Base-by-base conservation (phyloP, 1,140 invertebrate species). In the Charaxes varanes region DNA sequence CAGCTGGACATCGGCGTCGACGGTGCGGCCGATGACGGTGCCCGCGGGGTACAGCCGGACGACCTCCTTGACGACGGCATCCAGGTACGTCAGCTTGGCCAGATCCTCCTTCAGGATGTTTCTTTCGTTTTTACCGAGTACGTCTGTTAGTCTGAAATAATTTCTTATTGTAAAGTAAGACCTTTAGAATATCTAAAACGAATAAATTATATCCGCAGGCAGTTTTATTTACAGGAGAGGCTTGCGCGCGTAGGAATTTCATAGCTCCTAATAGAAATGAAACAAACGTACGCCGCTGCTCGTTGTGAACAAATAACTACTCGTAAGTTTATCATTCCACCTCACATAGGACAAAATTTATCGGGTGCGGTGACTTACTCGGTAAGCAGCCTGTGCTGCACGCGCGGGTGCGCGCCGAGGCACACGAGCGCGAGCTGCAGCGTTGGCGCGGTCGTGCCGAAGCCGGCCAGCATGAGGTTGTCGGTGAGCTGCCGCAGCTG, bases 51-150 rank as follows among this genome's bases (percentile, higher is more conserved):
- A 51, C 6, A 62, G 10, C 2, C 58, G 13, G 26, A 52, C 18
- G 2, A 44, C 31, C 10, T 62, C 58, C 26, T 54, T 62, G 7
- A 58, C 8, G n/a, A 58, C 51, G 5, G 54, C 54, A 2, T 62
- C 54, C 14, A 58, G 24, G 45, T 52, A 62, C 4, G 35, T 26
- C 5, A 62, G 10, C 26, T 43, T 45, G 6, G 28, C 16, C 2
- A 62, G 28, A 42, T 58, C 59, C 6, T 47, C 17, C n/a, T 44
- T 52, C 6, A 42, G 27, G n/a, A 60, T 32, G 17, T 44, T 34
- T 32, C 28, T 53, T 2, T 47, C 48, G 13, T 35, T n/a, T n/a
- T 40, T 11, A 10, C 33, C 42, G 13, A 49, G 27, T 1, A 45
- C 28, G 24, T 37, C 15, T 11, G 24, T 19, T 15, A 54, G 14